Evolutionary conservation across 2,888 invertebrate species (phyloP), one percentile per base, ranked within the genome.

Genomic region (Chorisops tibialis): DNA sequence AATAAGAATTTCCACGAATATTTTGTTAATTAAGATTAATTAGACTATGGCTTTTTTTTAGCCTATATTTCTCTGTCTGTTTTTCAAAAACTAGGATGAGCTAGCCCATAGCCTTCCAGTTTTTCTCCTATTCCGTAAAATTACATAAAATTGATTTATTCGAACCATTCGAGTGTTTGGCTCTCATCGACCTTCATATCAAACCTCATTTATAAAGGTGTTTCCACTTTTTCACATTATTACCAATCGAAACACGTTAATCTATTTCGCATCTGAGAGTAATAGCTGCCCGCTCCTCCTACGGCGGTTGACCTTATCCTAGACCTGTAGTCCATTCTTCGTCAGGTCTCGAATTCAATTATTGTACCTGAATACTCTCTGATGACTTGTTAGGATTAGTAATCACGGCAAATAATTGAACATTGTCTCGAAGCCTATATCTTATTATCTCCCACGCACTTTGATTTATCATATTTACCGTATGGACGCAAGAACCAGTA

Each of bases 371-470:
- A 45, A 56, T 43, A 43, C 56, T 56, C n/a, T n/a, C 56, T 45
- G 56, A 56, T 45, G 56, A 56, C 43, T 56, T 56, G 56, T 56
- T 56, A 56, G 45, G 56, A 56, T 56, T 56, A 56, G 56, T 56
- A 56, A 56, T 56, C 56, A 56, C 56, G 12, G 56, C 56, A 56
- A 56, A 56, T 56, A 56, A 56, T 56, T 56, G 56, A 56, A 45
- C 45, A 56, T 56, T 56, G 56, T 56, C 56, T 56, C 11, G 30
- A 56, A 45, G 56, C 45, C 45, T 45, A 56, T 56, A 56, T 56
- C 56, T 56, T 56, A 56, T 45, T 56, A 56, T 45, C 43, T 56
- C 56, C 56, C 56, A 56, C 56, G 56, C 56, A 45, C 56, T 30
- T 45, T 56, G 56, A 56, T 45, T 56, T 56, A 56, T 56, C 30